Evolutionary conservation across 37 sponge, comb jelly and placozoan species (phyloP).

Genomic region (Dysidea cf. avara): DNA sequence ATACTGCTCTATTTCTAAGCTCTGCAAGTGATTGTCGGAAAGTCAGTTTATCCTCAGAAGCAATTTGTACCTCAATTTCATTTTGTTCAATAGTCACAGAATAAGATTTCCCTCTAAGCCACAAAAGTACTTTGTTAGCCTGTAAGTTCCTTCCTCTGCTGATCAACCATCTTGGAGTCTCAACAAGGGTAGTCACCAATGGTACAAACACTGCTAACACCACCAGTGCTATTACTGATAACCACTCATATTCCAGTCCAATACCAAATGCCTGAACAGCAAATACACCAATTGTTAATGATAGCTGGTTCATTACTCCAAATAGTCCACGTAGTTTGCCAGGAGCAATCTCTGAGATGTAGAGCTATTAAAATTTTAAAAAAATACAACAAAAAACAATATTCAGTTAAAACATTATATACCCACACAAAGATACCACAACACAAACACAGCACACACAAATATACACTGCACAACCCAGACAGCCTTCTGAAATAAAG

Average conservation of each 20-base stretch:
- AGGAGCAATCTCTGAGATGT: conserved; percentile 73
- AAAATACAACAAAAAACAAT: no score
- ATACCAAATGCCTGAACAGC: conserved; percentile 49
- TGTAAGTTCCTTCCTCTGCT: not conserved
- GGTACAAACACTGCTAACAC: conserved; percentile 48
- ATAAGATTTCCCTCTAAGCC: conserved; percentile 65
- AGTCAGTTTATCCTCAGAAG: conserved; percentile 6
- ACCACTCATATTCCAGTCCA: conserved; percentile 23
- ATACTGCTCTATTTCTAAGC: conserved; percentile 14
- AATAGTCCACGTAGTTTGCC: conserved; percentile 58
- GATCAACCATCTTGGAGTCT: conserved; percentile 79
- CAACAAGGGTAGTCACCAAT: conserved; percentile 51
- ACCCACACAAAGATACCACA: no score
- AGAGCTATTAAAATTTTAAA: no score
- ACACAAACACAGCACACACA: no score
- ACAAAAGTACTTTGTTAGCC: conserved; percentile 18
- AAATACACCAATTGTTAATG: conserved; percentile 71
- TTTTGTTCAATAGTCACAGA: no score
- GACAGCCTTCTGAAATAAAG: no score
- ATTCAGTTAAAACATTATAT: no score
- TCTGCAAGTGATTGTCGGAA: conserved; percentile 16
- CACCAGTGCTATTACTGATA: conserved; percentile 45
- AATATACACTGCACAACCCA: no score
- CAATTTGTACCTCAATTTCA: no score
- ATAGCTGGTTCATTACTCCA: conserved; percentile 74